phyloP scores from a whole-genome alignment of 2,797 vertebrate genomes.

The Chelonia mydas region DNA sequence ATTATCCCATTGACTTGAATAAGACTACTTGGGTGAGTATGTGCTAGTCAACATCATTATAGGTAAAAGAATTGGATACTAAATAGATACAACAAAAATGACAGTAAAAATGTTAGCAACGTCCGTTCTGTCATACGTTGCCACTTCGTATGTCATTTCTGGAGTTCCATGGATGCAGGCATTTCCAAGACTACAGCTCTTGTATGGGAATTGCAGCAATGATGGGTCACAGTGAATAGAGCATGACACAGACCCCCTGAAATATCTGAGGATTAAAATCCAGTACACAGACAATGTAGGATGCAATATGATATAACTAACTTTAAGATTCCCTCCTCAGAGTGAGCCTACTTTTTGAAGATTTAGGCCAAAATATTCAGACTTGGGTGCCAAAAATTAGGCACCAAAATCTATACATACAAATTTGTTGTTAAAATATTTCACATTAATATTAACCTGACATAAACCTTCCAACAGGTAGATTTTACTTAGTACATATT shows the following conservation, averaged over 20 bases:
- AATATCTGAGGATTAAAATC: not conserved
- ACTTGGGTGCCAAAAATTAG: not conserved
- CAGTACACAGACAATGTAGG: not conserved
- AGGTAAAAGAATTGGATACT: not conserved
- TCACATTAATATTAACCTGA: not conserved
- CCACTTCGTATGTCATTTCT: not conserved
- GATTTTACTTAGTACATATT: not conserved
- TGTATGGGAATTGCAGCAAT: not conserved
- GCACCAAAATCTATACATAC: not conserved
- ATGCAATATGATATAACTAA: not conserved
- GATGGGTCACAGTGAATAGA: not conserved
- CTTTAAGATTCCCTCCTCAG: not conserved
- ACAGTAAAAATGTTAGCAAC: not conserved
- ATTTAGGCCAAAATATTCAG: not conserved
- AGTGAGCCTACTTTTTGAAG: not conserved
- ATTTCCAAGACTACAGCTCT: not conserved
- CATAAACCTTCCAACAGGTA: not conserved
- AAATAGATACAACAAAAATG: not conserved
- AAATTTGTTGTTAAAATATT: not conserved
- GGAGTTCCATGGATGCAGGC: too few species aligned
- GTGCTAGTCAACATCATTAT: not conserved
- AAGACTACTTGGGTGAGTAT: not conserved
- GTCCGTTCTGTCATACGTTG: too few species aligned
- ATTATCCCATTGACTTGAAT: slow-evolving; percentile 6
- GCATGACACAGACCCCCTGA: not conserved